Conservation (phyloP, 2,888 invertebrate genomes). For the Drosophila melanosoma region DNA sequence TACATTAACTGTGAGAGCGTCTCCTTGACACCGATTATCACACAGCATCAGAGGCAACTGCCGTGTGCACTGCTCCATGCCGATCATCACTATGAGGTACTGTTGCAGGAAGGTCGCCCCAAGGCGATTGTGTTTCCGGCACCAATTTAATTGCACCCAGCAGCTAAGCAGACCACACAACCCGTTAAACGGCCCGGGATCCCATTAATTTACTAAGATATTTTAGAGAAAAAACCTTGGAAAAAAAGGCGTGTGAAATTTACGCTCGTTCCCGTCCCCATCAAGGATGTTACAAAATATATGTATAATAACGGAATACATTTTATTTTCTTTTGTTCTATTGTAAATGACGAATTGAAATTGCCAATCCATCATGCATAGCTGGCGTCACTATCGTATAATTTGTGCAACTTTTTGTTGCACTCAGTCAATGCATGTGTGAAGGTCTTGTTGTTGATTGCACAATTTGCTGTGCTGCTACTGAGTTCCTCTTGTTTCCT, state of each 20-base stretch:
- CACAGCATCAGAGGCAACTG: conserved; percentile 1
- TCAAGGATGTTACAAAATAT: not conserved
- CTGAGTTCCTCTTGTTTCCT: conserved; percentile 29
- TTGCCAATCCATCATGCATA: conserved; percentile 18
- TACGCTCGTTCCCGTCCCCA: not conserved
- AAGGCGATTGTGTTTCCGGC: conserved; percentile 58
- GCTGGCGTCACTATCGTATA: conserved; percentile 67
- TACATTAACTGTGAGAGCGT: conserved; percentile 57
- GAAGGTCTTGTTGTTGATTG: conserved; percentile 26
- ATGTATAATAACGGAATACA: not conserved
- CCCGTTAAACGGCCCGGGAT: not conserved
- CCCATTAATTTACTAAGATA: not conserved
- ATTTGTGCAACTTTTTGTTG: conserved; percentile 67
- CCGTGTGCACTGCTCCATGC: conserved; percentile 30
- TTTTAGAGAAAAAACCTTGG: not conserved
- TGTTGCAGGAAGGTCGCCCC: not conserved
- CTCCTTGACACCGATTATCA: conserved; percentile 32
- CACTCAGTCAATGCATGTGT: conserved; percentile 7
- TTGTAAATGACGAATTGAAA: not conserved
- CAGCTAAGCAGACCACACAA: not conserved
- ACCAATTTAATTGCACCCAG: not conserved
- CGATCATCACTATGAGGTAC: conserved; percentile 54
- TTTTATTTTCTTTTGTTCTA: not conserved
- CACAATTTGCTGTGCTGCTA: conserved; percentile 52
- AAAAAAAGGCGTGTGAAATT: not conserved